Conservation (phyloP, 2,113 vertebrate species). For the Proterorhinus semilunaris region DNA sequence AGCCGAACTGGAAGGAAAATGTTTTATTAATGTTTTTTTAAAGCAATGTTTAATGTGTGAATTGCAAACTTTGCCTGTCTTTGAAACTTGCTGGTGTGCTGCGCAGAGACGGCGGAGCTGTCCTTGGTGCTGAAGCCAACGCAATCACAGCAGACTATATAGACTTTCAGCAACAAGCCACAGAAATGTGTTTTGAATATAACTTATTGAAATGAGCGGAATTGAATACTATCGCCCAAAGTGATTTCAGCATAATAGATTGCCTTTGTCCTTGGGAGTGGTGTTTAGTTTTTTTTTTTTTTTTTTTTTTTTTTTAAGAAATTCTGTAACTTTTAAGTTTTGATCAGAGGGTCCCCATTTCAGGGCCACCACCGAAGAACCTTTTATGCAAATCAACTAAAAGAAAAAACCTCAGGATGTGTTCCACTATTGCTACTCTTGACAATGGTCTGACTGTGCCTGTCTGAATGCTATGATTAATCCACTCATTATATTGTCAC, state of each 20-base stretch:
- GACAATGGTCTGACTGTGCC: constrained; percentile 43
- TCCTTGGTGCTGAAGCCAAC: constrained; percentile 59
- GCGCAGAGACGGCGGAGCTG: constrained; percentile 33
- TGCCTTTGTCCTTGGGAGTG: background rate
- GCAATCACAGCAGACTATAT: background rate
- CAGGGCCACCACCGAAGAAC: background rate
- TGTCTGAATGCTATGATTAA: constrained; percentile 63
- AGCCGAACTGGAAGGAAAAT: background rate
- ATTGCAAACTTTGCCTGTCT: background rate
- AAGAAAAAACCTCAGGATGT: constrained; percentile 6
- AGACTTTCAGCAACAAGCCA: background rate
- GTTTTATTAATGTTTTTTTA: background rate
- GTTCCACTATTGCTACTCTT: constrained; percentile 21
- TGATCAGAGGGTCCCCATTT: background rate
- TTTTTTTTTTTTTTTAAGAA: background rate
- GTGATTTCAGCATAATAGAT: background rate
- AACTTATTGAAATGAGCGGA: background rate
- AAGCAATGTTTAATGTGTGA: background rate
- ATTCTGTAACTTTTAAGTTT: too few relatives aligned
- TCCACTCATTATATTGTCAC: constrained; percentile 70
- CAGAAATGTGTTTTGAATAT: background rate
- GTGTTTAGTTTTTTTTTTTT: too few relatives aligned
- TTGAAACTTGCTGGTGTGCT: too few relatives aligned
- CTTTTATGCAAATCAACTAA: background rate
- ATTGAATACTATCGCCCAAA: background rate